Conservation (phyloP, 2,797 vertebrate species). For the Pachyuromys duprasi region DNA sequence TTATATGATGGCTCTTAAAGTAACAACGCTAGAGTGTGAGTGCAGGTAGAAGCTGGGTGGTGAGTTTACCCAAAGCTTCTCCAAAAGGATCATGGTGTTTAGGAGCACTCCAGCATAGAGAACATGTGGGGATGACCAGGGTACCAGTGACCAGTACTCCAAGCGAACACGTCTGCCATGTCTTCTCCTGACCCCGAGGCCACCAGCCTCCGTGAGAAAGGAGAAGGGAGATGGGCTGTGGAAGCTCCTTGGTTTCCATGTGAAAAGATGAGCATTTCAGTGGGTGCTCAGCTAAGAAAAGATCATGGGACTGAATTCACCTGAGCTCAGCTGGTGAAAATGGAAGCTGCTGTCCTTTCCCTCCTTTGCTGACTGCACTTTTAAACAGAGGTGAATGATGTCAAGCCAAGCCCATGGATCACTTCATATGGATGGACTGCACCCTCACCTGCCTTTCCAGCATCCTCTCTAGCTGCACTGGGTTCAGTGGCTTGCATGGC, state of each 20-base stretch:
- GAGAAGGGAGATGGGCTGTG: not conserved
- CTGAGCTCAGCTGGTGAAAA: not conserved
- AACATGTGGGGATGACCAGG: fast-evolving
- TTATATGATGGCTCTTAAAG: not conserved
- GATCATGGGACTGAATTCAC: fast-evolving
- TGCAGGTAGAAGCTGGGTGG: not conserved
- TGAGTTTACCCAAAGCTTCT: not conserved
- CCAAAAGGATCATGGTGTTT: not conserved
- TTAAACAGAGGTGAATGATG: not conserved
- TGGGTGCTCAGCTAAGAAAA: not conserved
- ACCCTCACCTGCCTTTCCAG: not conserved
- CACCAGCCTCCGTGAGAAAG: fast-evolving
- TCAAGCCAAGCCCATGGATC: fast-evolving
- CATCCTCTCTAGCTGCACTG: fast-evolving
- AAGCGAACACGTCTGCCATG: no score
- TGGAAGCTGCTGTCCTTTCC: not conserved
- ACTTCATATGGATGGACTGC: fast-evolving
- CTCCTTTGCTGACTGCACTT: not conserved
- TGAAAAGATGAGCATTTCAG: not conserved
- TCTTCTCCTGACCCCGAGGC: not conserved
- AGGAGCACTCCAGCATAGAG: not conserved
- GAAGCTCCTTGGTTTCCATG: not conserved
- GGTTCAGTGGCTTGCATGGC: fast-evolving
- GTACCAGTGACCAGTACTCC: not conserved
- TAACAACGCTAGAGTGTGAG: no score